These are phyloP conservation scores for Tiliacea aurago DNA, from an alignment of 2,888 invertebrate genomes.

Conservation along the genomic window DNA sequence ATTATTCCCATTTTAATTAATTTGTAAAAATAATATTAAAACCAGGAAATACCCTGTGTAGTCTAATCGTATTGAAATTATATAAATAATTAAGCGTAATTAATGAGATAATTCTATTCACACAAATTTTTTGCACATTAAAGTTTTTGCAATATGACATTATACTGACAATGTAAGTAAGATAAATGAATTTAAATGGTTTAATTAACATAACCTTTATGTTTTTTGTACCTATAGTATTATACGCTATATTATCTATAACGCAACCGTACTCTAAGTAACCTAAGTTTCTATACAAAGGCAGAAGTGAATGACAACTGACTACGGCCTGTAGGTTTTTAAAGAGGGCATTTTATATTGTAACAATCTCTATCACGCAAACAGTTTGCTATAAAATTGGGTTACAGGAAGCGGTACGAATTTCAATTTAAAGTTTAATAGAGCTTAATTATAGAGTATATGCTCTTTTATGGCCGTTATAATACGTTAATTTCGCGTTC, in stretches of 20 bases:
- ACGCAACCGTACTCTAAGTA: slow-evolving; percentile 47
- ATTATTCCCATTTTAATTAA: neutral
- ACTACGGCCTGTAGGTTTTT: slow-evolving; percentile 63
- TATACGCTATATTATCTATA: no score
- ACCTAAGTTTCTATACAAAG: slow-evolving; percentile 55
- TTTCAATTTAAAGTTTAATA: slow-evolving; percentile 68
- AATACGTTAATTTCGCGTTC: neutral
- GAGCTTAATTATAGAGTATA: slow-evolving; percentile 48
- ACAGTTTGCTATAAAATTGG: slow-evolving; percentile 58
- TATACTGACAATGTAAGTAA: neutral
- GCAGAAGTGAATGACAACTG: slow-evolving; percentile 62
- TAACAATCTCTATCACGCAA: slow-evolving; percentile 72
- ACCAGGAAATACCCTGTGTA: neutral
- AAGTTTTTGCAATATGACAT: neutral
- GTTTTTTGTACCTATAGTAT: slow-evolving; percentile 7
- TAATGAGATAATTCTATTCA: neutral
- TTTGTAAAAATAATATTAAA: neutral
- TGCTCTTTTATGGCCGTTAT: slow-evolving; percentile 8
- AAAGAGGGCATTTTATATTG: slow-evolving; percentile 61
- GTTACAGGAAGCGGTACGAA: slow-evolving; percentile 66
- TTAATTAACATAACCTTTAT: neutral
- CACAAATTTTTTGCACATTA: slow-evolving; percentile 1
- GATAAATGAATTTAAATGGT: neutral
- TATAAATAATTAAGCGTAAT: neutral
- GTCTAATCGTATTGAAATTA: neutral